A percentile compares a stretch with the other conserved stretches of the same genome.
Evolutionary conservation across 2,113 vertebrate genomes (phyloP).

Genomic region (Hippotragus niger): DNA sequence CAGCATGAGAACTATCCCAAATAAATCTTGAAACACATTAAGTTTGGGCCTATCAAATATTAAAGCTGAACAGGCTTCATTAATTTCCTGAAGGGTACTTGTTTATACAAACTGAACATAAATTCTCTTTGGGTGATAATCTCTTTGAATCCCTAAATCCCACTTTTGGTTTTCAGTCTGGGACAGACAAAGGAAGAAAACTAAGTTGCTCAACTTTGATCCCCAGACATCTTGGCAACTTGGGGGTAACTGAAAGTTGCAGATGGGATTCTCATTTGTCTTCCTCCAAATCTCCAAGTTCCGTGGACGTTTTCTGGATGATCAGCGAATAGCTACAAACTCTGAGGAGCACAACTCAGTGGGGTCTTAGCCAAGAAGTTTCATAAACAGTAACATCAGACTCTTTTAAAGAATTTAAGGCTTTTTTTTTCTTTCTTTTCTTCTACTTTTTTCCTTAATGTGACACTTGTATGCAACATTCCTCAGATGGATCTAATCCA

Average conservation of each 20-base stretch:
- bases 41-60: not conserved
- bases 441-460: not conserved
- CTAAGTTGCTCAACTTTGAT: slow-evolving; percentile 51
- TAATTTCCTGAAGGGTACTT: slow-evolving; percentile 18
- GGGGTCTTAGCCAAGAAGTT: not conserved
- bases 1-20: not conserved
- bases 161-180: slow-evolving; percentile 28
- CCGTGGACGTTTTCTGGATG: slow-evolving; percentile 31
- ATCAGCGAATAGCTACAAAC: slow-evolving; percentile 60
- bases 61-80: not conserved
- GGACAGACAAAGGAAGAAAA: slow-evolving; percentile 57
- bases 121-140: slow-evolving; percentile 41
- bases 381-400: not conserved
- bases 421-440: not conserved
- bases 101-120: slow-evolving; percentile 48
- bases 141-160: slow-evolving; percentile 32
- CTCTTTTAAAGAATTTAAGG: not conserved
- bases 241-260: slow-evolving; percentile 10
- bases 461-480: not conserved
- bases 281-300: slow-evolving; percentile 36
- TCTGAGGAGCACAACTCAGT: not conserved
- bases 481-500: not conserved
- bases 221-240: slow-evolving; percentile 46
- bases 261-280: slow-evolving; percentile 49
- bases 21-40: not conserved